Evolutionary conservation across 1,140 invertebrate species (phyloP).

Genomic region (Musca vetustissima): DNA sequence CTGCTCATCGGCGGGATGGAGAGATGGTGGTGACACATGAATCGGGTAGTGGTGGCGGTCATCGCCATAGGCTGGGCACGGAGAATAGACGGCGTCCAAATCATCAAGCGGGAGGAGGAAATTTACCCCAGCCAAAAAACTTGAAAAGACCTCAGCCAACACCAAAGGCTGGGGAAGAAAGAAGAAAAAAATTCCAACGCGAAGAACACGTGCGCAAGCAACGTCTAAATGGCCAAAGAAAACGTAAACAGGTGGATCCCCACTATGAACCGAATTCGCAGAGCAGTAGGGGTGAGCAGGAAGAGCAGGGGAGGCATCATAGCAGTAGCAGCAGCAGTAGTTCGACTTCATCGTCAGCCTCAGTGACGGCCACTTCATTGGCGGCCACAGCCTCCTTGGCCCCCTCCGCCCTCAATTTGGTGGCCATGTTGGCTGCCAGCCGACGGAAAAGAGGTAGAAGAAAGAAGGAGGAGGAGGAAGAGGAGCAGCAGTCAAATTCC

Average conservation of each 20-base stretch:
- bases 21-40: not conserved
- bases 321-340: constrained; percentile 30
- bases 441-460: constrained; percentile 47
- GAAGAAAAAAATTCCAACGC: constrained; percentile 32
- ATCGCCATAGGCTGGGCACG: not conserved
- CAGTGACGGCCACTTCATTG: constrained; percentile 42
- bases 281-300: too few species aligned
- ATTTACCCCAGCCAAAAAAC: constrained; percentile 41
- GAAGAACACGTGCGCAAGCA: constrained; percentile 31
- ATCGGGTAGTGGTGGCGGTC: not conserved
- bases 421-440: constrained; percentile 48
- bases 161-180: constrained; percentile 35
- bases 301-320: too few species aligned
- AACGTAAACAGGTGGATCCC: constrained; percentile 15
- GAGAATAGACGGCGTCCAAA: constrained; percentile 25
- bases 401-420: constrained; percentile 47
- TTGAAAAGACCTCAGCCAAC: constrained; percentile 42
- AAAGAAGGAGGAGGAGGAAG: constrained; percentile 36
- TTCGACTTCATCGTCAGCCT: constrained; percentile 39
- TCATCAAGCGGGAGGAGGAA: constrained; percentile 4
- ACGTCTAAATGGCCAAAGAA: constrained; percentile 29
- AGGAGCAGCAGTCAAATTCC: constrained; percentile 5
- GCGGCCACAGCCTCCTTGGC: constrained; percentile 46
- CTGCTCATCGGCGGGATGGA: not conserved
- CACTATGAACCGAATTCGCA: not conserved